A percentile compares a stretch with the other conserved stretches of the same genome.
phyloP scores from a whole-genome alignment of 2,797 vertebrate genomes.

The Bovichtus diacanthus region DNA sequence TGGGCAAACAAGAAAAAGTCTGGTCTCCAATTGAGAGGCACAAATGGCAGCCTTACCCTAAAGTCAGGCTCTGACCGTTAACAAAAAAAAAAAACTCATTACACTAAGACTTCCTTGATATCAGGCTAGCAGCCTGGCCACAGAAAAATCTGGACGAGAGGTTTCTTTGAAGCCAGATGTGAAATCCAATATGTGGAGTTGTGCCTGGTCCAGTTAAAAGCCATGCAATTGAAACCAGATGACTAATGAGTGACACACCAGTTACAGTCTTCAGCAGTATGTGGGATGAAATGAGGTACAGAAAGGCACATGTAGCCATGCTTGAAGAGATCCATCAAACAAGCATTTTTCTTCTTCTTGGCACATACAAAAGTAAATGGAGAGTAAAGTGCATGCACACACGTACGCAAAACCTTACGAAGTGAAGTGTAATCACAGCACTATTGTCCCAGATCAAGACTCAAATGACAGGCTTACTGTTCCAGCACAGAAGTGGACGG shows the following conservation, averaged over 20 bases:
- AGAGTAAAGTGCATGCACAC: background rate
- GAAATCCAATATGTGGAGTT: constrained; percentile 51
- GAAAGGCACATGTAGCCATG: background rate
- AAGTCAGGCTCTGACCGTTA: constrained; percentile 38
- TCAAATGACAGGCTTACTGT: constrained; percentile 33
- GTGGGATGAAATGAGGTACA: background rate
- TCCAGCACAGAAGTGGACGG: constrained; percentile 9
- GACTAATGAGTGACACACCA: constrained; percentile 59
- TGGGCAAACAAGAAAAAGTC: constrained; percentile 44
- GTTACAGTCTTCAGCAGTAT: constrained; percentile 18
- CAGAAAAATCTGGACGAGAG: constrained; percentile 53
- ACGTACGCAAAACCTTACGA: background rate
- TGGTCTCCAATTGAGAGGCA: constrained; percentile 61
- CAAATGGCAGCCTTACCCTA: constrained; percentile 50
- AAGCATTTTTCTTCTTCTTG: constrained; percentile 3
- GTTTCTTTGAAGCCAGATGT: constrained; percentile 73
- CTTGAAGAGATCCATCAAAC: background rate
- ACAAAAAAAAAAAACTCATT: constrained; percentile 39
- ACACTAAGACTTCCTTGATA: constrained; percentile 37
- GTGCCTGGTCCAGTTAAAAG: constrained; percentile 42
- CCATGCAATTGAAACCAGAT: constrained; percentile 63
- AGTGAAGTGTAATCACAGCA: constrained; percentile 26
- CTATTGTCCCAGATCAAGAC: constrained; percentile 33
- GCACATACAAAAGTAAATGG: constrained; percentile 1
- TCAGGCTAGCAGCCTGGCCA: constrained; percentile 35